phyloP scores from a whole-genome alignment of 2,888 invertebrate genomes.

The Agriotes lineatus region DNA sequence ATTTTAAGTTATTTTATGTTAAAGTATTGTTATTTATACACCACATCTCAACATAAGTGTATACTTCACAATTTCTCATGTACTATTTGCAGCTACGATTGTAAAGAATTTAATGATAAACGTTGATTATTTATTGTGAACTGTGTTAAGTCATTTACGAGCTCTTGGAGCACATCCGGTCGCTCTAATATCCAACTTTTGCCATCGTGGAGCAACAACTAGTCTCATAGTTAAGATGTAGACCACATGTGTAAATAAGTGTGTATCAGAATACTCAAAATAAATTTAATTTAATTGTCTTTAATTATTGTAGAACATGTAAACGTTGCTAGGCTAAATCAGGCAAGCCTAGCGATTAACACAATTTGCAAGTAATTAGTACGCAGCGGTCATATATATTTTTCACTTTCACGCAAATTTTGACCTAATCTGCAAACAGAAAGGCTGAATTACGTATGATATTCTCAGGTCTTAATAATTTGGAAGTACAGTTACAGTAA shows the following conservation, averaged over 20 bases:
- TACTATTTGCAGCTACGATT: constrained; percentile 56
- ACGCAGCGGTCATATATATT: too few relatives aligned
- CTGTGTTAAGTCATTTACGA: constrained; percentile 48
- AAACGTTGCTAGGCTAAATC: neutral
- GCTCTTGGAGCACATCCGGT: constrained; percentile 47
- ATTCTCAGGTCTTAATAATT: too few relatives aligned
- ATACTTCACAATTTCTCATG: constrained; percentile 47
- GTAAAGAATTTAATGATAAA: constrained; percentile 51
- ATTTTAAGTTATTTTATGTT: constrained; percentile 45
- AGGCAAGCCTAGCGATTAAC: too few relatives aligned
- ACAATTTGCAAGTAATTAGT: too few relatives aligned
- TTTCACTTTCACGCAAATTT: too few relatives aligned
- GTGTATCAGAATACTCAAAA: constrained; percentile 45
- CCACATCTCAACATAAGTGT: constrained; percentile 35
- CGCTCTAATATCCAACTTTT: constrained; percentile 52
- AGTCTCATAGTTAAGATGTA: constrained; percentile 62
- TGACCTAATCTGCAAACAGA: too few relatives aligned
- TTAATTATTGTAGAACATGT: constrained; percentile 11
- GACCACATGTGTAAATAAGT: constrained; percentile 48
- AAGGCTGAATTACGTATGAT: too few relatives aligned
- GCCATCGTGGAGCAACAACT: constrained; percentile 59
- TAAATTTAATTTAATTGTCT: constrained; percentile 25
- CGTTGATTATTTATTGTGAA: constrained; percentile 54
- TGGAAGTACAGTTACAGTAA: too few relatives aligned
- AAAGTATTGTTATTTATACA: constrained; percentile 41